These are phyloP conservation scores for Morbakka virulenta DNA, from an alignment of 30 jellyfish, hydroid and myxozoan genomes.

Conservation along the genomic window DNA sequence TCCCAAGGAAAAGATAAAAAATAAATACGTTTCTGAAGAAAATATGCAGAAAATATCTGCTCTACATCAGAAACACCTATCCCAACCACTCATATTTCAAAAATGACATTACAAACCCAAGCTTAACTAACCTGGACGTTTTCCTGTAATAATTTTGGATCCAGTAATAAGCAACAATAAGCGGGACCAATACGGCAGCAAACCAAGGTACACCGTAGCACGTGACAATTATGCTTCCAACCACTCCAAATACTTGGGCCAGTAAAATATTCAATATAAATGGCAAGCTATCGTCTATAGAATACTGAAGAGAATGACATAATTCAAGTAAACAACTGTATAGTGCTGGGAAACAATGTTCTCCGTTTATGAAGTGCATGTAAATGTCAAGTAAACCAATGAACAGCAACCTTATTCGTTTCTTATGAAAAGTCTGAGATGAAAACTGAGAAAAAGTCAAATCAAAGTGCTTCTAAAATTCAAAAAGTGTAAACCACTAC, in stretches of 20 bases:
- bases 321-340: neutral
- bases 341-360: neutral
- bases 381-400: too few species aligned
- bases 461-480: too few species aligned
- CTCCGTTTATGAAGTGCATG: neutral
- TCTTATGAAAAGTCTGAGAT: neutral
- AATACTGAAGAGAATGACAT: constrained; percentile 51
- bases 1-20: too few species aligned
- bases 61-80: too few species aligned
- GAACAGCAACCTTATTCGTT: neutral
- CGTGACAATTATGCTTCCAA: constrained; percentile 85
- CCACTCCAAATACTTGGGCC: constrained; percentile 86
- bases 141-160: constrained; percentile 86
- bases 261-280: constrained; percentile 82
- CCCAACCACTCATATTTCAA: too few species aligned
- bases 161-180: constrained; percentile 61
- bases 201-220: constrained; percentile 99
- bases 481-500: too few species aligned
- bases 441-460: neutral
- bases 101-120: too few species aligned
- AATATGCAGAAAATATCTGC: too few species aligned
- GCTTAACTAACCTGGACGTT: constrained; percentile 99
- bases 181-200: constrained; percentile 85
- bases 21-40: neutral
- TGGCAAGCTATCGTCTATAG: constrained; percentile 94